Conservation (phyloP, 2,113 vertebrate species). For the Paraplagusia blochii region DNA sequence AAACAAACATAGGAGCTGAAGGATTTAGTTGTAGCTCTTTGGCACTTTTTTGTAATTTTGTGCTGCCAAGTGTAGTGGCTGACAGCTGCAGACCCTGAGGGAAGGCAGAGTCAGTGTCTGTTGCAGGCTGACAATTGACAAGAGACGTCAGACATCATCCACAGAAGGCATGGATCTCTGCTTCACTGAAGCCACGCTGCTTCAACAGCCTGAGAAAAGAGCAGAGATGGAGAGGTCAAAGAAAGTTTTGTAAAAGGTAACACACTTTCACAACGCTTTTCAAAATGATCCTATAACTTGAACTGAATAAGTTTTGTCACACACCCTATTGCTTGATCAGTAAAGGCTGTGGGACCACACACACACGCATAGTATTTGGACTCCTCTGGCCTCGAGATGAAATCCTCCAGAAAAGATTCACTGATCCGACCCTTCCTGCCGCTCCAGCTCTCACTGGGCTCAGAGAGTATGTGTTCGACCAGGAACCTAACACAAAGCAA, state of each 20-base stretch:
- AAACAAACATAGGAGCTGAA: too few species aligned
- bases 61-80: too few species aligned
- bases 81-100: too few species aligned
- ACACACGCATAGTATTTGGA: conserved; percentile 84
- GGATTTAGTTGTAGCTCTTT: too few species aligned
- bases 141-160: conserved; percentile 45
- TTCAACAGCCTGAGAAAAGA: conserved; percentile 60
- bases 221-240: background rate
- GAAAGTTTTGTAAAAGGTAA: too few species aligned
- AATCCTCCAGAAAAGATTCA: conserved; percentile 74
- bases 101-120: too few species aligned
- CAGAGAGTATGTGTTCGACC: conserved; percentile 86
- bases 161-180: conserved; percentile 71
- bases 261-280: too few species aligned
- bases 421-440: conserved; percentile 83
- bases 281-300: too few species aligned
- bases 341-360: conserved; percentile 87
- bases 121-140: background rate
- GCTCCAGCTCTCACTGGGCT: conserved; percentile 78
- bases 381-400: conserved; percentile 70
- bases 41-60: too few species aligned
- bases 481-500: conserved; percentile 79
- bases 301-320: conserved; percentile 39
- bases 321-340: conserved; percentile 83
- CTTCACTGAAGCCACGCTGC: conserved; percentile 68